Base-by-base conservation (phyloP, 2,888 invertebrate genomes). In the Alentia gelatinosa region DNA sequence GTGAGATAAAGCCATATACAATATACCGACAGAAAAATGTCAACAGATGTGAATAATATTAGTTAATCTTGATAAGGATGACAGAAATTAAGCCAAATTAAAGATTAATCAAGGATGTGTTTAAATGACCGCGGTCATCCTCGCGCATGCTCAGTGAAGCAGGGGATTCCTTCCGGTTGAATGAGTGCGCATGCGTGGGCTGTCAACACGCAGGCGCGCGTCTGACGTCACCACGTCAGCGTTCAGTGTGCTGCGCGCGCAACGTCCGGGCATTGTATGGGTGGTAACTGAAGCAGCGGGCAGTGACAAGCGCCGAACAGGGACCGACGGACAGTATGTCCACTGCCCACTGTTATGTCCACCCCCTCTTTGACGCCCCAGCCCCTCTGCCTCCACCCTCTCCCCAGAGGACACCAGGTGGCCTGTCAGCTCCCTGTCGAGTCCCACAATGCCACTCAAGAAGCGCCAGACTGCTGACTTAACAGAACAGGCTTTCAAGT, bases 371-470 rank as follows among this genome's bases (percentile, higher is more conserved):
- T 33, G 26, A 63, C n/a, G n/a, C 63, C n/a, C 12, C 74, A 26
- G 74, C 74, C 74, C 74, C 30, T 33, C 26, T 26, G 3, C 33
- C 30, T n/a, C 30, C 74, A 26, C 74, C 26, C 19, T 15, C 74
- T 74, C 74, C 74, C 74, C 74, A 26, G 30, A 26, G 37, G 79
- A 39, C 79, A 39, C 79, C 79, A 79, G 79, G 79, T 79, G 79
- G 79, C 35, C 33, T 23, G 33, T 75, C 9, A 9, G 30, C 9
- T 7, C 35, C 35, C 30, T 26, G 37, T 15, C 37, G 4, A 26
- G 35, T 9, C 79, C 79, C 39, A 79, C 79, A 79, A 79, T 79
- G 39, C 79, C 39, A 23, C 35, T 19, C 79, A 79, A 26, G 37
- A 79, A 23, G 37, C 79, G 26, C 26, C 30, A 74, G 74, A 26